Evolutionary conservation across 2,113 vertebrate genomes (phyloP), one percentile per base, ranked within the genome.

Genomic region (Lipophrys pholis): DNA sequence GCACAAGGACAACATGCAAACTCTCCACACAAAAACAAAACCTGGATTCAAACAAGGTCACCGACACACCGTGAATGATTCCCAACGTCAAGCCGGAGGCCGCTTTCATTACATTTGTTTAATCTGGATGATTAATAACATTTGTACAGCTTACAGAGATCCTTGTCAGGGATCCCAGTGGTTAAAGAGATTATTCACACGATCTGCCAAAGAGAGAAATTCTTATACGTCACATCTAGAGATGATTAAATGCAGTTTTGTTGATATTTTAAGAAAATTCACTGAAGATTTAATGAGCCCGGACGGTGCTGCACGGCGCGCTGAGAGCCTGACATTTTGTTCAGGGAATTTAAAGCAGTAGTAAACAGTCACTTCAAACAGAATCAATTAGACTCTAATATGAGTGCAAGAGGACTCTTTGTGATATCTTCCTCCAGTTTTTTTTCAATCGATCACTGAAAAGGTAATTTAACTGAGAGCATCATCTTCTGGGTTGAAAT

Each of bases 241-340:
- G 30, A 45, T 54, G 59, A 72, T 56, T 63, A 50, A 51, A 73
- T 30, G 46, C 14, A n/a, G 53, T 77, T 60, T 43, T 80, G 43
- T 60, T 72, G 17, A 39, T 49, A 52, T 68, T 68, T 60, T 11
- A 14, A 35, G 11, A 43, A 63, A 54, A 65, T 62, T 49, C 12
- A 15, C 9, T 39, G 48, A 14, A 41, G 41, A 30, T 17, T 52
- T 35, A 38, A 36, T 41, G n/a, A 62, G 55, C 8, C 41, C 11
- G 36, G 5, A 30, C 12, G 9, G 50, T 64, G 17, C 39, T 45
- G 16, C 40, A 56, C 8, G 40, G 1, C 16, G 7, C 50, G 35
- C 46, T 58, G 0, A 0, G 6, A 6, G 16, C 50, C 46, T 59
- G 43, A 67, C 39, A 50, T 63, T 69, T 76, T 69, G 15, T 36